phyloP scores from a whole-genome alignment of 2,888 invertebrate species.

The Actias luna region DNA sequence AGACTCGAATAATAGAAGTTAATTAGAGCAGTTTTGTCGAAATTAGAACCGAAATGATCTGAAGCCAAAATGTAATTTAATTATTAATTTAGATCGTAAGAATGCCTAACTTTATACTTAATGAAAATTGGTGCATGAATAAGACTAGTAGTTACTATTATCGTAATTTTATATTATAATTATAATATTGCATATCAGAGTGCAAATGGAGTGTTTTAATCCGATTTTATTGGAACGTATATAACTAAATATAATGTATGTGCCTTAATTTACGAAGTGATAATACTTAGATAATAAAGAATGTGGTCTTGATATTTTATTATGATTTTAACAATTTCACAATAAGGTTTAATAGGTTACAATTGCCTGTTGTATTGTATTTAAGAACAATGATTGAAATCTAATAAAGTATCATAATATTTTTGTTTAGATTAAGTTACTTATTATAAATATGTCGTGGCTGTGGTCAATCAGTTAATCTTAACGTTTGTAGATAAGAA shows the following conservation, averaged over 20 bases:
- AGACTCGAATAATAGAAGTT: conserved; percentile 56
- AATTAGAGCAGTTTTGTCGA: conserved; percentile 51
- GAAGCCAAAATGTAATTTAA: conserved; percentile 64
- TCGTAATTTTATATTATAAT: conserved; percentile 31
- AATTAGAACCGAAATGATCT: conserved; percentile 44
- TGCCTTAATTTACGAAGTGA: conserved; percentile 66
- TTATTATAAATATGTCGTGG: conserved; percentile 55
- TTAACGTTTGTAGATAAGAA: conserved; percentile 48
- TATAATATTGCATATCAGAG: conserved; percentile 46
- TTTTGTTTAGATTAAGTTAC: conserved; percentile 33
- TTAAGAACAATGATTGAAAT: conserved; percentile 24
- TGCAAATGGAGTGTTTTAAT: conserved; percentile 40
- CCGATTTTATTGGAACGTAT: conserved; percentile 38
- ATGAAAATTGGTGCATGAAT: conserved; percentile 48
- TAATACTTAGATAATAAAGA: conserved; percentile 31
- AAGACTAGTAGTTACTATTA: conserved; percentile 22
- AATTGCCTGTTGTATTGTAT: conserved; percentile 36
- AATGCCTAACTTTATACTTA: conserved; percentile 43
- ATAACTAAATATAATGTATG: conserved; percentile 43
- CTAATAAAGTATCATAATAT: conserved; percentile 30
- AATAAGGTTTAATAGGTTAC: conserved; percentile 29
- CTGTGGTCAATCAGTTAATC: conserved; percentile 60
- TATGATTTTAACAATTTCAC: conserved; percentile 30
- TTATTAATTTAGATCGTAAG: conserved; percentile 32
- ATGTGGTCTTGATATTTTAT: conserved; percentile 27